Base-by-base conservation (phyloP, 1,140 invertebrate species). In the Dinothrombium tinctorium region DNA sequence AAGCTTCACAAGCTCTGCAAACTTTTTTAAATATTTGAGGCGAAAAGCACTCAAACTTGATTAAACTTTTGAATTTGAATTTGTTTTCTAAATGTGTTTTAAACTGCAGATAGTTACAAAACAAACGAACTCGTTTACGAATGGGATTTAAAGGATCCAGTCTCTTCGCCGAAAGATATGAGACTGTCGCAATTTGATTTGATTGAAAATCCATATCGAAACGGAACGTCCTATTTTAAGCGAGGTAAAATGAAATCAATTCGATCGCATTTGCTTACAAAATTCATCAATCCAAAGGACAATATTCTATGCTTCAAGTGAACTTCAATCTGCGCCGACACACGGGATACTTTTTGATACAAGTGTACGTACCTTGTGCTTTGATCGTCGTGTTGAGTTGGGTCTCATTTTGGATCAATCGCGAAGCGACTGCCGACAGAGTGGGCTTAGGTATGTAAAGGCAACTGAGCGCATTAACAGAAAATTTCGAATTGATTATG, bases 351-450 rank as follows among this genome's bases (percentile, higher is more conserved):
- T 67, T 62, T 48, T 45, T 67, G 9, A 58, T 67, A 22, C 63
- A 67, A 50, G 63, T 65, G 31, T 67, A 66, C 46, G 52, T 67
- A 6, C 64, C 64, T 2, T 65, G 62, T 40, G 49, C 43, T 23
- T 38, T 51, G 3, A 50, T 51, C 24, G 65, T 67, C 7, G 56
- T 63, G 12, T 51, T 67, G 1, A 66, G 63, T 1, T 69, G 65
- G 65, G 63, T 69, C n/a, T n/a, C n/a, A n/a, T n/a, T n/a, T n/a
- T n/a, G n/a, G n/a, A n/a, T n/a, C 20, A 59, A 58, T 44, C 37
- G 57, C 40, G 56, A 58, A 47, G 52, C 55, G 33, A 56, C 55
- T 33, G 51, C 50, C 4, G 54, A 59, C 44, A 40, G 52, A 41
- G 49, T 52, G 7, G 50, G 50, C 12, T 41, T 56, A 9, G 28